Percentiles rank a stretch among this genome's conserved stretches.
Evolutionary conservation across 2,113 vertebrate species (phyloP).

Genomic region (Chaetorhynchus papuensis): DNA sequence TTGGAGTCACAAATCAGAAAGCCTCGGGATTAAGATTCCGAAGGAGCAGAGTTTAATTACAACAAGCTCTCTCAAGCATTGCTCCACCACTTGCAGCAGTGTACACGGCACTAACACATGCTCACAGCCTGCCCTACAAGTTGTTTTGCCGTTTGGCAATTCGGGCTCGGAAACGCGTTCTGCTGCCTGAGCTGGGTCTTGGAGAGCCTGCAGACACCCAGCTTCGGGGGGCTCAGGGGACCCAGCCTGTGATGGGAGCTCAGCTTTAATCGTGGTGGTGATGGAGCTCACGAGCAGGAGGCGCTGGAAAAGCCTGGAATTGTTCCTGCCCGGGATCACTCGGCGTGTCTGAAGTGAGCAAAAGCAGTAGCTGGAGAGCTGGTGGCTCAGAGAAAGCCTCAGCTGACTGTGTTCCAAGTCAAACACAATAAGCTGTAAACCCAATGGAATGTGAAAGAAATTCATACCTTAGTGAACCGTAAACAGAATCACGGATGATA

Average conservation of each 20-base stretch:
- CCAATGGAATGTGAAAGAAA: constrained; percentile 51
- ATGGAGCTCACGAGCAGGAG: not conserved
- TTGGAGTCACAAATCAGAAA: not conserved
- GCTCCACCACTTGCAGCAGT: not conserved
- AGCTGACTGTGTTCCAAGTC: constrained; percentile 44
- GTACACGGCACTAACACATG: not conserved
- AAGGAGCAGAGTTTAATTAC: not conserved
- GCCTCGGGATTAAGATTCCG: not conserved
- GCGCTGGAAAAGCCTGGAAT: not conserved
- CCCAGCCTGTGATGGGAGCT: not conserved
- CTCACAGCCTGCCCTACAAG: not conserved
- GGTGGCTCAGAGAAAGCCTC: constrained; percentile 2
- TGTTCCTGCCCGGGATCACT: not conserved
- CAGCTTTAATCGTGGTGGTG: accelerated
- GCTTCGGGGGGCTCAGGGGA: not conserved
- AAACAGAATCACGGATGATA: constrained; percentile 40
- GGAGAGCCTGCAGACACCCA: not conserved
- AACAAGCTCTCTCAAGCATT: not conserved
- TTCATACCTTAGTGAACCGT: constrained; percentile 48
- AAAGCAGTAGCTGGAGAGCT: constrained; percentile 16
- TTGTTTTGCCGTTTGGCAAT: not conserved
- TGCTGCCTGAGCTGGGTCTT: not conserved
- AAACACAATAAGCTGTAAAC: constrained; percentile 46
- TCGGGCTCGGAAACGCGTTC: accelerated
- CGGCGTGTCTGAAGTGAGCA: not conserved